phyloP scores from a whole-genome alignment of 2,888 invertebrate genomes.

The Drosophila pullipes region DNA sequence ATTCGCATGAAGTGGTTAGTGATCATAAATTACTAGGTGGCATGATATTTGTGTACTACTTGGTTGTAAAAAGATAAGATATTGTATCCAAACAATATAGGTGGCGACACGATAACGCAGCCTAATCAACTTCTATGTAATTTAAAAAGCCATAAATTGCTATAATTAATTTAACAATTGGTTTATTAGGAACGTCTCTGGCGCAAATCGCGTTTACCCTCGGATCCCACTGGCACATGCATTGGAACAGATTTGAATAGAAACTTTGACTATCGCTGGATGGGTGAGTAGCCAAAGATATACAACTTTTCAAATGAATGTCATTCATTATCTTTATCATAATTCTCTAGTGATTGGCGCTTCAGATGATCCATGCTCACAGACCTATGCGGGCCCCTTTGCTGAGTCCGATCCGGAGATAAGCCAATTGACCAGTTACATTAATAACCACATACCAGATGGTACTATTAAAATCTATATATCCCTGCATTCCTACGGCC shows the following conservation, averaged over 20 bases:
- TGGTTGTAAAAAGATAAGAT: constrained; percentile 38
- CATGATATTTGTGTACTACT: background rate
- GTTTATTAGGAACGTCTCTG: constrained; percentile 87
- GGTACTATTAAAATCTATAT: constrained; percentile 86
- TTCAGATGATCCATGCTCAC: constrained; percentile 83
- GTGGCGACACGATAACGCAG: constrained; percentile 28
- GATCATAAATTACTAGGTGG: constrained; percentile 4
- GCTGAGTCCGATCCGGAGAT: constrained; percentile 88
- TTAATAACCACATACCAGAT: constrained; percentile 84
- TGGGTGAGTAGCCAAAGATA: constrained; percentile 62
- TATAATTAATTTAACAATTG: constrained; percentile 15
- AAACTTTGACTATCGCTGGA: constrained; percentile 84
- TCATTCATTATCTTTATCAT: background rate
- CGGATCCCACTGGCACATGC: constrained; percentile 78
- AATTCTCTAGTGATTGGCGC: constrained; percentile 84
- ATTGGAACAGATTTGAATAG: constrained; percentile 84
- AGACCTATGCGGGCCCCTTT: constrained; percentile 86
- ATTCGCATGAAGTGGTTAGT: constrained; percentile 88
- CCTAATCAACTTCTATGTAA: constrained; percentile 26
- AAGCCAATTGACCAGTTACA: constrained; percentile 85
- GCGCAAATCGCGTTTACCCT: constrained; percentile 88
- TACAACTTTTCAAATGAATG: background rate
- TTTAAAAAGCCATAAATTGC: constrained; percentile 24
- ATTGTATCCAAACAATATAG: constrained; percentile 34
- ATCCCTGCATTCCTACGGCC: constrained; percentile 89